These are phyloP conservation scores for Drosophila neotestacea DNA, from an alignment of 2,888 invertebrate species.

Conservation along the genomic window DNA sequence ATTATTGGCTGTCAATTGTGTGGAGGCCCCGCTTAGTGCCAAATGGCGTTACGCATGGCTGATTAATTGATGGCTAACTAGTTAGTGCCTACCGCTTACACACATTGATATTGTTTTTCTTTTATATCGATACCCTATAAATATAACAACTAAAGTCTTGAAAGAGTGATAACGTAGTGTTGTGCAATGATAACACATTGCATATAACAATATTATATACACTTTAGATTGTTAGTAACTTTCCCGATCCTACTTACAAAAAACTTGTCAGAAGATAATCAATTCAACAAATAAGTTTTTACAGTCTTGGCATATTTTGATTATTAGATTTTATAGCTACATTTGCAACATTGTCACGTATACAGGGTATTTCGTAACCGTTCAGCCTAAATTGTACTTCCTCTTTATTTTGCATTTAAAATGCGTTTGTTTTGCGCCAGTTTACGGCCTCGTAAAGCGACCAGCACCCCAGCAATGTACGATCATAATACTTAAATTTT, in stretches of 20 bases:
- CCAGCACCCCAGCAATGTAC: constrained; percentile 48
- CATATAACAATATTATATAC: too few relatives aligned
- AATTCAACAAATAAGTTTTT: too few relatives aligned
- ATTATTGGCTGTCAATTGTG: constrained; percentile 69
- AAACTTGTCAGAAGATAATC: too few relatives aligned
- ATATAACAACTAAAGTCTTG: not conserved
- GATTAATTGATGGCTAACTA: constrained; percentile 66
- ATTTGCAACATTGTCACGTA: not conserved
- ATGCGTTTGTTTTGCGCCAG: constrained; percentile 52
- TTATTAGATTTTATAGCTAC: too few relatives aligned
- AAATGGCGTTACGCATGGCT: constrained; percentile 74
- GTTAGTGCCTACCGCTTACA: constrained; percentile 12
- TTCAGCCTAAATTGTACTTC: not conserved
- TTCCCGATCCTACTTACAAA: too few relatives aligned
- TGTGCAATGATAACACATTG: too few relatives aligned
- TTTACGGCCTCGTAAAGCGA: constrained; percentile 71
- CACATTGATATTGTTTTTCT: constrained; percentile 1
- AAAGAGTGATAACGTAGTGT: too few relatives aligned
- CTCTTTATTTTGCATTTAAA: constrained; percentile 31
- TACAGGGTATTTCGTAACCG: not conserved
- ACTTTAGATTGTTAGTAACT: too few relatives aligned
- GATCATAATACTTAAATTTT: constrained; percentile 78
- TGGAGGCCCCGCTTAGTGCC: constrained; percentile 65
- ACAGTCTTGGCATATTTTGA: too few relatives aligned
- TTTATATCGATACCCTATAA: not conserved